Conservation (phyloP, 2,113 vertebrate genomes). For the Eublepharis macularius region DNA sequence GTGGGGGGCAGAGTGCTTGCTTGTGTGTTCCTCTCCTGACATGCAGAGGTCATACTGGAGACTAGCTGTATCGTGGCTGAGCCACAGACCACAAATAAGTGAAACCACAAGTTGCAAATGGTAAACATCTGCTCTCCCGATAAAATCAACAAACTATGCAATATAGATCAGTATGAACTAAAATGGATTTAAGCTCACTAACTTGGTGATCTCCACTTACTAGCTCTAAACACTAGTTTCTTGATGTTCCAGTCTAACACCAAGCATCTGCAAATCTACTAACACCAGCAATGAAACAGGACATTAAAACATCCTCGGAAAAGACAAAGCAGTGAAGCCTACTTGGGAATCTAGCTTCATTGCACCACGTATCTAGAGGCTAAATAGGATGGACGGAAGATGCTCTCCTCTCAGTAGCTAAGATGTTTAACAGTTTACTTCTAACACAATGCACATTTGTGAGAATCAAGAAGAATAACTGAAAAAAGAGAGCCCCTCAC, state of each 20-base stretch:
- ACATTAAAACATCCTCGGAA: background rate
- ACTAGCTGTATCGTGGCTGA: too few relatives aligned
- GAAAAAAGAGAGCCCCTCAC: background rate
- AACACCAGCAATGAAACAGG: background rate
- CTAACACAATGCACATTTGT: background rate
- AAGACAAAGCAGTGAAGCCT: background rate
- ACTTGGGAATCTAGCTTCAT: conserved; percentile 1
- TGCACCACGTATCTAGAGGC: background rate
- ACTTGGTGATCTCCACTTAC: too few relatives aligned
- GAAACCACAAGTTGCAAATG: too few relatives aligned
- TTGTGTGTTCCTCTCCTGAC: too few relatives aligned
- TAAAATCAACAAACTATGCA: too few relatives aligned
- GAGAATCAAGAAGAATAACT: fast-evolving
- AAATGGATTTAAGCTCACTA: too few relatives aligned
- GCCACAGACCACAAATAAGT: too few relatives aligned
- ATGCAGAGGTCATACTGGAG: too few relatives aligned
- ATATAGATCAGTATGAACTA: too few relatives aligned
- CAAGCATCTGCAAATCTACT: background rate
- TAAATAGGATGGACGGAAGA: conserved; percentile 2
- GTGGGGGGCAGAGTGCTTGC: too few relatives aligned
- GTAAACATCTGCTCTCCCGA: too few relatives aligned
- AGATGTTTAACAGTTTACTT: background rate
- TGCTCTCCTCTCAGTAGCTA: background rate
- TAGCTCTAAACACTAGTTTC: background rate
- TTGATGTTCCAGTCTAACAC: background rate